A percentile compares a stretch with the other conserved stretches of the same genome.
Evolutionary conservation across 1,140 invertebrate species (phyloP).

Genomic region (Coptotermes formosanus): DNA sequence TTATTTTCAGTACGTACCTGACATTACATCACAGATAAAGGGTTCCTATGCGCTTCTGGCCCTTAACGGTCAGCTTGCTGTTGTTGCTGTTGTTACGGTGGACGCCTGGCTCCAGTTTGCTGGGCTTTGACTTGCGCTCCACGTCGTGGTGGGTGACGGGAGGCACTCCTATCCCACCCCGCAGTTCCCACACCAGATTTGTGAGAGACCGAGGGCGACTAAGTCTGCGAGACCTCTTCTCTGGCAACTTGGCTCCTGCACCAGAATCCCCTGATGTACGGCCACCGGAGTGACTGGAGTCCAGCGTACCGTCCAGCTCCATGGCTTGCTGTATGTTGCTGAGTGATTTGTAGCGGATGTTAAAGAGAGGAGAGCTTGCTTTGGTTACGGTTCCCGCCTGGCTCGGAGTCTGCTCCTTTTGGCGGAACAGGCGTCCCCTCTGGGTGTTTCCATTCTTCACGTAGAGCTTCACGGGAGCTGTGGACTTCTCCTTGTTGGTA

Average conservation of each 20-base stretch:
- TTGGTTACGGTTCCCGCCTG: conserved; percentile 56
- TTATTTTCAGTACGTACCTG: conserved; percentile 17
- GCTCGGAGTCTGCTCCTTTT: conserved; percentile 60
- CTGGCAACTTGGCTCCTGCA: conserved; percentile 72
- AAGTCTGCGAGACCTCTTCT: conserved; percentile 61
- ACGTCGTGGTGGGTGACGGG: conserved; percentile 42
- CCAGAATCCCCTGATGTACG: conserved; percentile 80
- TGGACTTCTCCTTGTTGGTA: conserved; percentile 47
- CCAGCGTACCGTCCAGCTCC: conserved; percentile 75
- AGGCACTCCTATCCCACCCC: conserved; percentile 52
- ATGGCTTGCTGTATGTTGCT: conserved; percentile 75
- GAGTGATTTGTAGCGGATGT: conserved; percentile 78
- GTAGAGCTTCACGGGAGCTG: conserved; percentile 60
- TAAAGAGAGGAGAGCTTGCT: conserved; percentile 74
- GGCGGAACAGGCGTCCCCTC: conserved; percentile 62
- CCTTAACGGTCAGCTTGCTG: conserved; percentile 45
- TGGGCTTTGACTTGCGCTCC: conserved; percentile 37
- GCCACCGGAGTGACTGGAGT: conserved; percentile 84
- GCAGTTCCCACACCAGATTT: conserved; percentile 81
- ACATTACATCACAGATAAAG: conserved; percentile 50
- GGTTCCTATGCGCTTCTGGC: conserved; percentile 51
- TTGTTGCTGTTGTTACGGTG: conserved; percentile 41
- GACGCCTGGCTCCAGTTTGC: conserved; percentile 50
- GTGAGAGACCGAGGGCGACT: conserved; percentile 72
- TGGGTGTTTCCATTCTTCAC: conserved; percentile 72